Percentiles rank a stretch among this genome's conserved stretches.
phyloP scores from a whole-genome alignment of 2,888 invertebrate species.

The Notodonta ziczac region DNA sequence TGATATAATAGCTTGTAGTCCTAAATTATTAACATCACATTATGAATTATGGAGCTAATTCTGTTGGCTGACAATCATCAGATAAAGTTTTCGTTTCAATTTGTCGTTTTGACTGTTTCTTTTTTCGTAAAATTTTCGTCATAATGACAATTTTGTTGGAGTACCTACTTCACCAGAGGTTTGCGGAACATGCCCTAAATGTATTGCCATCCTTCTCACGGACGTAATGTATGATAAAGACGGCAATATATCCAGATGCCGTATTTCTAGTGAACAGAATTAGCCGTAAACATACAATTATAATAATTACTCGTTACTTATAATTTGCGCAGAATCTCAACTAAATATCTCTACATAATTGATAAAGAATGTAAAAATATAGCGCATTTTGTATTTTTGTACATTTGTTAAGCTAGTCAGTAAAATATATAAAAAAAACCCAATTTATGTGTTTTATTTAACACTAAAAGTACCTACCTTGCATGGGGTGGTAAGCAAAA shows the following conservation, averaged over 20 bases:
- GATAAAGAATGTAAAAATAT: constrained; percentile 14
- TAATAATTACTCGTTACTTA: constrained; percentile 27
- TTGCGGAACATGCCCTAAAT: too few species aligned
- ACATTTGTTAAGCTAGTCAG: constrained; percentile 76
- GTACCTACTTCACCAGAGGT: too few species aligned
- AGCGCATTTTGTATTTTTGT: constrained; percentile 70
- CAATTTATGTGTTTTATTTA: constrained; percentile 28
- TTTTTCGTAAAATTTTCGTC: too few species aligned
- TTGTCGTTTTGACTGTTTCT: too few species aligned
- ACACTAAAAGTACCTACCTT: background rate
- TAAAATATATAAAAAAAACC: constrained; percentile 57
- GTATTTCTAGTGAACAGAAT: too few species aligned
- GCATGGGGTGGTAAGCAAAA: constrained; percentile 36
- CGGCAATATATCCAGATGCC: too few species aligned
- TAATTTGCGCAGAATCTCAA: constrained; percentile 33
- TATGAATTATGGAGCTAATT: constrained; percentile 16
- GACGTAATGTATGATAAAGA: too few species aligned
- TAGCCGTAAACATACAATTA: constrained; percentile 2
- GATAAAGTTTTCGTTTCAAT: too few species aligned
- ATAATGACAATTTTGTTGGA: too few species aligned
- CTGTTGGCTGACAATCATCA: too few species aligned
- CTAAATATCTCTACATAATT: constrained; percentile 20
- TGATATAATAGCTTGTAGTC: constrained; percentile 28
- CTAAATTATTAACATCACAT: constrained; percentile 57
- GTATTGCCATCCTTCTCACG: too few species aligned